phyloP scores from a whole-genome alignment of 2,113 vertebrate species.

The Archilochus colubris region DNA sequence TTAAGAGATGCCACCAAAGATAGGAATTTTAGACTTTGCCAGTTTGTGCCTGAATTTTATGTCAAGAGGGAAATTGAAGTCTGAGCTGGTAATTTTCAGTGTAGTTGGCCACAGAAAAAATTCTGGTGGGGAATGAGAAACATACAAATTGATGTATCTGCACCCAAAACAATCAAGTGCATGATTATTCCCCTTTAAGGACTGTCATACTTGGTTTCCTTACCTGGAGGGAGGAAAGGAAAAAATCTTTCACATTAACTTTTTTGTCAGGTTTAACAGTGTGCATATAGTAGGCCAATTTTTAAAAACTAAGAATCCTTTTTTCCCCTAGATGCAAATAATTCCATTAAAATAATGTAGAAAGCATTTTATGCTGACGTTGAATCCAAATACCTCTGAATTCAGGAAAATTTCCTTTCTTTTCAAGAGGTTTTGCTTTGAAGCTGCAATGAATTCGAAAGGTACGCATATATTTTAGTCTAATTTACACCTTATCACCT shows the following conservation, averaged over 20 bases:
- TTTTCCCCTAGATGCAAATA: background rate
- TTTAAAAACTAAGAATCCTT: fast-evolving
- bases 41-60: background rate
- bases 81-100: background rate
- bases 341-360: background rate
- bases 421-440: background rate
- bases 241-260: background rate
- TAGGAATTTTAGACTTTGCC: background rate
- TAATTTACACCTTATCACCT: constrained; percentile 24
- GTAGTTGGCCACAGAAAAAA: background rate
- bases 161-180: background rate
- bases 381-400: background rate
- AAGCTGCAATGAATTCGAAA: background rate
- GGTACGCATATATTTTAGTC: background rate
- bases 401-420: background rate
- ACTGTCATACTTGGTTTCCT: background rate
- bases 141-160: background rate
- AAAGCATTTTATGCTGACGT: background rate
- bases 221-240: background rate
- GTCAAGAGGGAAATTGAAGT: background rate
- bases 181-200: background rate
- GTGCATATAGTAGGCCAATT: background rate
- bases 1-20: background rate
- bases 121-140: background rate
- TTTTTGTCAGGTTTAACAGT: background rate